phyloP scores from a whole-genome alignment of 1,140 invertebrate genomes.

The Diorhabda carinulata region DNA sequence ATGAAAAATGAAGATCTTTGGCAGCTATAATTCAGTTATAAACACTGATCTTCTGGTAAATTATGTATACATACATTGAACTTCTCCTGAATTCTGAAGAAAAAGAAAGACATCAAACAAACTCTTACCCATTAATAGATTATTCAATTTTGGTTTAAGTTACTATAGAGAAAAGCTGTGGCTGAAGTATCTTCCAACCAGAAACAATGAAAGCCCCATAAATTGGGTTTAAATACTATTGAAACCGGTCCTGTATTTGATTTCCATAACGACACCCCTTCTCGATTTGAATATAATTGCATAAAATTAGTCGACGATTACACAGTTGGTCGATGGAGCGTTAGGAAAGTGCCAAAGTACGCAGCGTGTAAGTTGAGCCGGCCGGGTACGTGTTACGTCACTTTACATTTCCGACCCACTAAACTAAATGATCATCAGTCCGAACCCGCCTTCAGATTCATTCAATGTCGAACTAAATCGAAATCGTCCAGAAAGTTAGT shows the following conservation, averaged over 20 bases:
- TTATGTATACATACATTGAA: too few relatives aligned
- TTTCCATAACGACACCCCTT: slow-evolving; percentile 39
- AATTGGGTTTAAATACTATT: neutral
- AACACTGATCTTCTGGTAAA: too few relatives aligned
- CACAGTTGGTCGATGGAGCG: slow-evolving; percentile 42
- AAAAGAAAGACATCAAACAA: too few relatives aligned
- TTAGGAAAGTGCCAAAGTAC: slow-evolving; percentile 41
- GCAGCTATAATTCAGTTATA: too few relatives aligned
- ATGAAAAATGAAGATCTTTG: slow-evolving; percentile 5
- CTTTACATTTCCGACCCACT: slow-evolving; percentile 40
- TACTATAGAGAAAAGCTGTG: too few relatives aligned
- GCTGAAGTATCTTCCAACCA: too few relatives aligned
- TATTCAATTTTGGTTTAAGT: too few relatives aligned
- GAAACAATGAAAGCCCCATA: too few relatives aligned
- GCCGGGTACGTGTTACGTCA: slow-evolving; percentile 31
- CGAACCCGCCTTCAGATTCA: slow-evolving; percentile 23
- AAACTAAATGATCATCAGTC: slow-evolving; percentile 34
- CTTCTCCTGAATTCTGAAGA: too few relatives aligned
- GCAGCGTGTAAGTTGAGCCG: slow-evolving; percentile 29
- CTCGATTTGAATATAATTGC: slow-evolving; percentile 45
- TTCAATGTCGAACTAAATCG: slow-evolving; percentile 22
- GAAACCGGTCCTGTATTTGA: slow-evolving; percentile 18
- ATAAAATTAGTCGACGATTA: slow-evolving; percentile 45
- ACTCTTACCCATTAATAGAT: too few relatives aligned
- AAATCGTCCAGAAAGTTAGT: too few relatives aligned